Evolutionary conservation across 2,888 invertebrate species (phyloP), one percentile per base, ranked within the genome.

Genomic region (Noctua janthe): DNA sequence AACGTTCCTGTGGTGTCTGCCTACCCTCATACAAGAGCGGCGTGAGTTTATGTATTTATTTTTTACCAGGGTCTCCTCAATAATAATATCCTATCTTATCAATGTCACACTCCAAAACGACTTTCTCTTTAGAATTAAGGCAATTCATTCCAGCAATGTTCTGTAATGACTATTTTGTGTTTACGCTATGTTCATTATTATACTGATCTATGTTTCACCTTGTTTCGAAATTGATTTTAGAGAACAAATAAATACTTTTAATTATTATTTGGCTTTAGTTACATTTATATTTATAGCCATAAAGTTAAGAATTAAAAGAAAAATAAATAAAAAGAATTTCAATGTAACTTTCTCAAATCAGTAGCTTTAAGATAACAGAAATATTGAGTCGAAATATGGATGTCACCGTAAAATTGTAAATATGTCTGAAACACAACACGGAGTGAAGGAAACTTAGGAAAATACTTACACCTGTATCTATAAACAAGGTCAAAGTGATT

Each of bases 161-260:
- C 51, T 72, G 43, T 73, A 76, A 69, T 69, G 23, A 72, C 51
- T 76, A 76, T 80, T 84, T 74, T 59, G 71, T 87, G 29, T 67
- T 62, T 49, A 71, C 47, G 71, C 23, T 20, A 35, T 23, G 49
- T 64, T 74, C 39, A 86, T 69, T 64, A 78, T 86, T 74, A 35
- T 35, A 72, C 6, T 62, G 62, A 74, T 59, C 39, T 23, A 51
- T 29, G 23, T 64, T 66, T 70, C 62, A 20, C 47, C n/a, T 66
- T 23, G 43, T 43, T 64, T 83, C 5, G 39, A 72, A 86, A 73
- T 20, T 74, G 69, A 67, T 76, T 47, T 8, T 56, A 75, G 17
- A 8, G 11, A 80, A 71, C 54, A 35, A 70, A 62, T 73, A 59
- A 43, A 76, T 72, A 20, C 23, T 70, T 71, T 71, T 71, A 47